Percentiles rank a stretch among this genome's conserved stretches.
Evolutionary conservation across 2,113 vertebrate species (phyloP).

Genomic region (Dascyllus trimaculatus): DNA sequence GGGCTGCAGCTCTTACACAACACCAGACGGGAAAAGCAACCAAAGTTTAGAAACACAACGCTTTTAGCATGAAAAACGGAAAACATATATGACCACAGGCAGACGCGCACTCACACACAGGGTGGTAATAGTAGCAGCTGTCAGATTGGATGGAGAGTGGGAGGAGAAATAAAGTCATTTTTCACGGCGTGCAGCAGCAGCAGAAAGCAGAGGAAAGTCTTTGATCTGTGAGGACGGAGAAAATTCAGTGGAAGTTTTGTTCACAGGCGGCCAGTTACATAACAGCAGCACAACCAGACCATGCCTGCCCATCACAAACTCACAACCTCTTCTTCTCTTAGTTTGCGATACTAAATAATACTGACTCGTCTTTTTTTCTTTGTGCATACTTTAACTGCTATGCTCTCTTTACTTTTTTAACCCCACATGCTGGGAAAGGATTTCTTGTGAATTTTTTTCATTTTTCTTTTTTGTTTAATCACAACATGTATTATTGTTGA

Average conservation of each 20-base stretch:
- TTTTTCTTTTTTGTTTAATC: too few relatives aligned
- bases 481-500: too few relatives aligned
- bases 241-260: conserved; percentile 26
- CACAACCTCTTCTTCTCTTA: not conserved
- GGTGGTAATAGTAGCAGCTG: conserved; percentile 21
- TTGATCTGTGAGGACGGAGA: conserved; percentile 49
- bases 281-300: conserved; percentile 12
- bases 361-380: not conserved
- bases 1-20: conserved; percentile 47
- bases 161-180: conserved; percentile 43
- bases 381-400: too few relatives aligned
- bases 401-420: too few relatives aligned
- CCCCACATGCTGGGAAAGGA: too few relatives aligned
- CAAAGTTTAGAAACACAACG: conserved; percentile 24
- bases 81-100: not conserved
- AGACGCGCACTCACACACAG: not conserved
- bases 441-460: too few relatives aligned
- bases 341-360: not conserved
- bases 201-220: conserved; percentile 31
- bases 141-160: conserved; percentile 45
- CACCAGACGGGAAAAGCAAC: conserved; percentile 22
- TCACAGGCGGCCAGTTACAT: conserved; percentile 23
- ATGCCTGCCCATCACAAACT: not conserved
- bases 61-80: conserved; percentile 13
- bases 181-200: conserved; percentile 47